Evolutionary conservation across 2,888 invertebrate genomes (phyloP), one percentile per base, ranked within the genome.

Genomic region (Xanthia icteritia): DNA sequence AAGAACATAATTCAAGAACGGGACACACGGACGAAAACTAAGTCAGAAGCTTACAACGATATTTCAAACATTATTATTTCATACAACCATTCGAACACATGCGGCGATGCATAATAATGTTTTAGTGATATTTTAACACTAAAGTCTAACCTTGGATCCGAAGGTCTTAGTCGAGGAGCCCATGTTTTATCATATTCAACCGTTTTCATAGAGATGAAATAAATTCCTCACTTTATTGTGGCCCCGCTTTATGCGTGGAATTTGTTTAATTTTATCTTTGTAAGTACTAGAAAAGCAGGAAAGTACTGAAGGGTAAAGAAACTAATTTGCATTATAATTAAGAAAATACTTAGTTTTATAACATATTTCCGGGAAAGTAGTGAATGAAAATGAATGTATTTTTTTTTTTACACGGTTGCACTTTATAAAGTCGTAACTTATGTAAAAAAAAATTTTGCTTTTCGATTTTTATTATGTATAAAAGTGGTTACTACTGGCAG

Each of bases 51-150:
- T 31, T 45, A 36, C 56, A 65, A 68, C 61, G 71, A 74, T 73
- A 84, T 78, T 77, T 70, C 83, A 68, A 73, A 74, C 77, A 83
- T 89, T 86, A 87, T 77, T 89, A 89, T 85, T 85, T 83, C 78
- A 83, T 76, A 83, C 58, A 66, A 31, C 56, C 79, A 70, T 71
- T 56, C 81, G 51, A 78, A 71, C 54, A 63, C 61, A 69, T 78
- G 48, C 70, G 8, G 79, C 17, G 77, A 81, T 86, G 88, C 86
- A 86, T 88, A 83, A 17, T 71, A 86, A 89, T 87, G 39, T 66
- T 54, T 61, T 70, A 70, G 73, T 69, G 63, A 79, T 84, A 84
- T 83, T 79, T 76, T 73, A 76, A 68, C 81, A 75, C 81, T 63
- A 58, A 71, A 73, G 1, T 39, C 51, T 72, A 77, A 23, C 87